Conservation (phyloP, 2,797 vertebrate species). For the Tadarida brasiliensis region DNA sequence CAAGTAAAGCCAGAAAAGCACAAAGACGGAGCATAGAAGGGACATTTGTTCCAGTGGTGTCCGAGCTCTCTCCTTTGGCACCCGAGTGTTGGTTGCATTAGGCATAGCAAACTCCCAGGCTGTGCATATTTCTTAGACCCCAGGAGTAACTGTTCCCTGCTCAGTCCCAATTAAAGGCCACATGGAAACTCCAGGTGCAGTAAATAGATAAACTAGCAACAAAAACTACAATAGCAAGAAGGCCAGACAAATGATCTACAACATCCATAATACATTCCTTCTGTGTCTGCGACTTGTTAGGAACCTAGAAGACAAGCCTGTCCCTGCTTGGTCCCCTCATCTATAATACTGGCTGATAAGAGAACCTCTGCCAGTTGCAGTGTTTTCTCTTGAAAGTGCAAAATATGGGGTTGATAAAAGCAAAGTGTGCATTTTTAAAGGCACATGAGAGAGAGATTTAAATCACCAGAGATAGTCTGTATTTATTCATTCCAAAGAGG, state of each 20-base stretch:
- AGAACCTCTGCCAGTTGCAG: neutral
- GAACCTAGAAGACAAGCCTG: constrained; percentile 59
- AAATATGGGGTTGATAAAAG: constrained; percentile 64
- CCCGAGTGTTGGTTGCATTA: neutral
- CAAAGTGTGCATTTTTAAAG: constrained; percentile 74
- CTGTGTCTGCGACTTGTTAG: constrained; percentile 55
- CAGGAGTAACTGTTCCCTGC: neutral
- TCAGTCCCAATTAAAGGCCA: constrained; percentile 56
- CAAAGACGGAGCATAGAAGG: neutral
- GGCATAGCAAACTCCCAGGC: neutral
- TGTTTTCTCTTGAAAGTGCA: constrained; percentile 61
- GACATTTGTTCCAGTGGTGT: neutral
- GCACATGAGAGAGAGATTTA: constrained; percentile 66
- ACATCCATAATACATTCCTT: constrained; percentile 43
- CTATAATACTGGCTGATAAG: constrained; percentile 66
- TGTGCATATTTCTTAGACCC: neutral
- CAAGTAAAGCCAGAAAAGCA: neutral
- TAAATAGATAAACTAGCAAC: constrained; percentile 67
- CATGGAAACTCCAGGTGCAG: constrained; percentile 57
- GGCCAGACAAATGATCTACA: constrained; percentile 58
- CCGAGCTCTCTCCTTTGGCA: neutral
- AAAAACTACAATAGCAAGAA: constrained; percentile 57
- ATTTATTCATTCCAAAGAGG: constrained; percentile 82
- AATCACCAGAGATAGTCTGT: constrained; percentile 77
- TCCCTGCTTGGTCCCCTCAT: constrained; percentile 53